Evolutionary conservation across 2,888 invertebrate species (phyloP), one percentile per base, ranked within the genome.

Genomic region (Dioctria rufipes): DNA sequence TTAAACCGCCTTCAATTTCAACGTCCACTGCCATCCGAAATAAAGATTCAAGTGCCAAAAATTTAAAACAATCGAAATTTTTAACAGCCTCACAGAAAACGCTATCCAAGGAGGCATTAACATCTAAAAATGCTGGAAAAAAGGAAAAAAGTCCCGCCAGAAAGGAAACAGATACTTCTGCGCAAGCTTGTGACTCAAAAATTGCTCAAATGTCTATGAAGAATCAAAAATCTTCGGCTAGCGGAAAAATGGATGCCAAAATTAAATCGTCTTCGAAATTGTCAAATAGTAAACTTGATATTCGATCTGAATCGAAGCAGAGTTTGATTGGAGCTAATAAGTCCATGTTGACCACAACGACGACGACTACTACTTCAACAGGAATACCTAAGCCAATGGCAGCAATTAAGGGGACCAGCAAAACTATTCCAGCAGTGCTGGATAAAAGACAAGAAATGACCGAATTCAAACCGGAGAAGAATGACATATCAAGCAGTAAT

Each of bases 301-400:
- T 77, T 5, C 81, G 83, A 25, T 84, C 87, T 4, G 88, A 88
- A 40, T 87, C 88, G 37, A 88, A 87, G 82, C 84, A 86, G 13
- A 89, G 88, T n/a, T 81, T 87, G 8, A 86, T 87, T 66, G 84
- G 85, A 82, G 83, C 86, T 3, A 83, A 85, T 39, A 81, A 82
- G 46, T 66, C 75, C 0, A 49, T 78, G 13, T 46, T 84, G 9
- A 78, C 87, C 11, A 73, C 67, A 1, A 39, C 80, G 11, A 46
- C 84, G 8, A 78, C 87, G n/a, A 79, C 84, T 66, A 85, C 85
- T 8, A 86, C 87, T 81, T 86, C 88, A 40, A 91, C 94, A 5
- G 95, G 95, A 25, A 95, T 97, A 84, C 96, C 97, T 0, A 97
- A 97, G 88, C 97, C 97, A 2, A 96, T 96, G 63, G 96, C 96